Evolutionary conservation across 2,113 vertebrate genomes (phyloP), one percentile per base, ranked within the genome.

Genomic region (Dipodomys merriami): DNA sequence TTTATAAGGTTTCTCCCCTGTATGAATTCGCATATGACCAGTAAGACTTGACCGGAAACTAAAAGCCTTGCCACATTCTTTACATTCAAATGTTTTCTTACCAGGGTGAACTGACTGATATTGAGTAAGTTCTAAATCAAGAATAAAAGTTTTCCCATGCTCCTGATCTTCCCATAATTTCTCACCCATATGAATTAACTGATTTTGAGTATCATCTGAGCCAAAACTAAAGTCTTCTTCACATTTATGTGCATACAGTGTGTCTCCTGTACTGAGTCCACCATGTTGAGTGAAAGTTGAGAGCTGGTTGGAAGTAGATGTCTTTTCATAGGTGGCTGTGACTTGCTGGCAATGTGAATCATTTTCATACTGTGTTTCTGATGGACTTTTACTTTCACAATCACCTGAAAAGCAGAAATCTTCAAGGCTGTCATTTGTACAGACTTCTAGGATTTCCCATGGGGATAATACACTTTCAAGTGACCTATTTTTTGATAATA

Each of bases 11-110:
- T 90, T 82, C 11, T 90, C 78, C 78, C 88, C 88, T 0, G 78
- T 82, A 23, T 90, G 88, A 25, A 90, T 90, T 13, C 88, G 46
- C 68, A 60, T 82, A 44, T 90, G 88, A n/a, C 53, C 68, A 25
- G 78, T 72, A 44, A 90, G 88, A 27, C 68, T 82, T 19, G 78
- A 90, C 0, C 68, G 68, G 22, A 90, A 90, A 46, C 88, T 82
- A 3, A 90, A 90, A 33, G 78, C 22, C 78, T 90, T 82, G 57
- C 78, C 78, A 27, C 88, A 90, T 13, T 90, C 68, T 8, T 73
- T 39, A 49, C 88, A 90, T 39, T 46, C 68, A 49, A 64, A 90
- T 3, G 35, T 1, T 62, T 90, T 82, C 79, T 90, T 82, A 3
- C 35, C 27, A 7, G 53, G 6, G 2, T 9, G 78, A 73, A 49